Conservation (phyloP, 2,888 invertebrate species). For the Xestia ashworthii region DNA sequence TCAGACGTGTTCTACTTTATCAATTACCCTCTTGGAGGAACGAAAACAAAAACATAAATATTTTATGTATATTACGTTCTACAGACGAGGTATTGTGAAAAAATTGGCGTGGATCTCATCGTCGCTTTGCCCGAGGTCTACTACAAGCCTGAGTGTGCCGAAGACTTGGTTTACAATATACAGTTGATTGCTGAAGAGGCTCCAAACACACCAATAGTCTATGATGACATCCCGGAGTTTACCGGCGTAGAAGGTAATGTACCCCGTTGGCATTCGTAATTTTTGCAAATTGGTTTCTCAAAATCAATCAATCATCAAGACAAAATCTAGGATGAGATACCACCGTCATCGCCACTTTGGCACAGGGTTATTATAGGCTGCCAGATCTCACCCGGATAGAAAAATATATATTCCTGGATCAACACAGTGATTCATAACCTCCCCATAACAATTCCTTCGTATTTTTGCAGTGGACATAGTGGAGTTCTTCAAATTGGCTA, state of each 20-base stretch:
- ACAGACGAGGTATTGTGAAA: conserved; percentile 5
- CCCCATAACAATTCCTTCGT: not conserved
- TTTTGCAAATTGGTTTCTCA: too few species aligned
- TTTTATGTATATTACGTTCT: not conserved
- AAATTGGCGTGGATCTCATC: not conserved
- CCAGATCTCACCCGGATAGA: too few species aligned
- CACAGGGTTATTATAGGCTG: too few species aligned
- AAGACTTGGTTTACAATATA: not conserved
- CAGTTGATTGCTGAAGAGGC: not conserved
- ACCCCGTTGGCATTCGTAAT: not conserved
- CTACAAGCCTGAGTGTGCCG: not conserved
- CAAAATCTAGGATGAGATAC: too few species aligned
- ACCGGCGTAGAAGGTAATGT: not conserved
- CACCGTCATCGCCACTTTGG: not conserved
- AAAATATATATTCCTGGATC: not conserved
- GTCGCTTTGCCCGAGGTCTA: not conserved
- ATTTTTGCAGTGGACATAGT: conserved; percentile 15
- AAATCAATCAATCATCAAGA: too few species aligned
- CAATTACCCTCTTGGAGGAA: not conserved
- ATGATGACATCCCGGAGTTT: conserved; percentile 1
- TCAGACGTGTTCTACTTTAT: not conserved
- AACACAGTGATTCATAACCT: not conserved
- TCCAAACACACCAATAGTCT: not conserved
- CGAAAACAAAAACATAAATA: not conserved
- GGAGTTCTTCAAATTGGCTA: not conserved